Conservation (phyloP, 2,113 vertebrate species). For the Chiloscyllium plagiosum region DNA sequence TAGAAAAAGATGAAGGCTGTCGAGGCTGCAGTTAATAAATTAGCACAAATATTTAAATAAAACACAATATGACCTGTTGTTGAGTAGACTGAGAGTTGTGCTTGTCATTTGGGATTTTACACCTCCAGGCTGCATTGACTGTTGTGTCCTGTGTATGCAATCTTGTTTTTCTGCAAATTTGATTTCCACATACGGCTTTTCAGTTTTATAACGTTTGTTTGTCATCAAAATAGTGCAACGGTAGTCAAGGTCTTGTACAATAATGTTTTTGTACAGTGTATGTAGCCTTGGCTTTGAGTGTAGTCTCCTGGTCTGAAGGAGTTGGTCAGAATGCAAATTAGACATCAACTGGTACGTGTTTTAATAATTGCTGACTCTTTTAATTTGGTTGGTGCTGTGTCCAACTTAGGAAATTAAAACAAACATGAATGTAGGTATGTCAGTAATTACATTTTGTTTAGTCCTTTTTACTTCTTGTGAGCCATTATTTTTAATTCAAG, state of each 20-base stretch:
- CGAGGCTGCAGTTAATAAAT: not conserved
- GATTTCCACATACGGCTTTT: not conserved
- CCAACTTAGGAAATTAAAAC: not conserved
- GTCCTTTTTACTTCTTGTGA: not conserved
- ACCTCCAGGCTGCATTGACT: not conserved
- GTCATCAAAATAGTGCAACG: not conserved
- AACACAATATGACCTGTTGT: not conserved
- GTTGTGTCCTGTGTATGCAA: not conserved
- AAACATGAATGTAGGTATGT: not conserved
- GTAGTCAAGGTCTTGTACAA: not conserved
- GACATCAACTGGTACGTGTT: not conserved
- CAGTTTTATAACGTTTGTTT: not conserved
- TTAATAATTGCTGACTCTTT: not conserved
- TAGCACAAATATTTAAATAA: slow-evolving; percentile 11
- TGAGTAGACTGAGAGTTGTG: not conserved
- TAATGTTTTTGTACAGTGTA: not conserved
- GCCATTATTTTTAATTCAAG: not conserved
- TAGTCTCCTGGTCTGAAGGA: slow-evolving; percentile 25
- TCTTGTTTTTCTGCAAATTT: not conserved
- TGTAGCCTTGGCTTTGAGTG: slow-evolving; percentile 16
- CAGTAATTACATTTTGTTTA: not conserved
- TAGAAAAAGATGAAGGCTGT: not conserved
- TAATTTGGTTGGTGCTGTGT: not conserved
- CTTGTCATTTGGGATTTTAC: slow-evolving; percentile 9
- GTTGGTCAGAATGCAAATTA: not conserved